phyloP scores from a whole-genome alignment of 2,113 vertebrate species.

The Chloropsis hardwickii region DNA sequence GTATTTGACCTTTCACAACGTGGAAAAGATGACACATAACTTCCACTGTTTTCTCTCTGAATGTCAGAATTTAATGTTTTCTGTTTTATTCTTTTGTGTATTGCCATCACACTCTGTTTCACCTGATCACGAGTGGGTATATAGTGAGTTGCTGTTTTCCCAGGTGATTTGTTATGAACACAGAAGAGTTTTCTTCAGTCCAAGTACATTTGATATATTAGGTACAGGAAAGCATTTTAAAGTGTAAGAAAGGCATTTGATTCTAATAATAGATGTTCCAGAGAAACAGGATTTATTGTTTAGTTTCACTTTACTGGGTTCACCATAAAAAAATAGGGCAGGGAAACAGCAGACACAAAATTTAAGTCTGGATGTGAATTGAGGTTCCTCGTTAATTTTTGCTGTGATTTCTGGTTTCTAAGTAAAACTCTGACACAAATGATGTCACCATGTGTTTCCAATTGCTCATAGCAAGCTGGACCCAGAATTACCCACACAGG shows the following conservation, averaged over 20 bases:
- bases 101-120: neutral
- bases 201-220: neutral
- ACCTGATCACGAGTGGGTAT: neutral
- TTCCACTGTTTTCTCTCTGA: neutral
- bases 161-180: neutral
- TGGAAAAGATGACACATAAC: neutral
- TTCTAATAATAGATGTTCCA: neutral
- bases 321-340: neutral
- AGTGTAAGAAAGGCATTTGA: neutral
- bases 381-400: neutral
- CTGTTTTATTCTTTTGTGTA: neutral
- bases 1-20: neutral
- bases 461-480: neutral
- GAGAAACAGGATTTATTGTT: neutral
- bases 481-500: neutral
- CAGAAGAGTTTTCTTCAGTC: neutral
- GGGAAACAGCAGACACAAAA: rapidly evolving
- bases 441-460: neutral
- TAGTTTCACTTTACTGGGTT: neutral
- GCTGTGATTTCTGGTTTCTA: neutral
- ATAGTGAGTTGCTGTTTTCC: neutral
- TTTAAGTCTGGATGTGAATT: neutral
- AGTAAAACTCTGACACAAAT: neutral
- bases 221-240: neutral
- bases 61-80: neutral